Evolutionary conservation across 1,140 invertebrate species (phyloP), one percentile per base, ranked within the genome.

Genomic region (Saccostrea cuccullata): DNA sequence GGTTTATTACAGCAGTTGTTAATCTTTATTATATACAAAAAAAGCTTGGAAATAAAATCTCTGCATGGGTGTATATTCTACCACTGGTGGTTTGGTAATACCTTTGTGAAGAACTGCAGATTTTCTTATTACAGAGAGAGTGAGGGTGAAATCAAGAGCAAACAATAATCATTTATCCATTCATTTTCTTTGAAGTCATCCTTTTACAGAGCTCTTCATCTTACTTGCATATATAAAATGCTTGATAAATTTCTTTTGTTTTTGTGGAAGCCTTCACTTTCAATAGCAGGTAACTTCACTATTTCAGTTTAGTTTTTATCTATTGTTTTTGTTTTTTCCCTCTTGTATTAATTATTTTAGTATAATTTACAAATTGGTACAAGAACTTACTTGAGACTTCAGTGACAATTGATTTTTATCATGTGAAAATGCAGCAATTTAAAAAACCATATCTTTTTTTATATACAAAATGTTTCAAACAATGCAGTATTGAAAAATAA

Each of bases 401-500:
- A 30, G 30, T 77, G 67, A 23, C 58, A 17, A 64, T 64, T 17
- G 26, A 77, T 77, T 11, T 15, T 36, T 20, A 20, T 15, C 13
- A 77, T 36, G 30, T 77, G 23, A 30, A 77, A 77, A 64, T 64
- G n/a, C 26, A 2, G 23, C 70, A 36, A 77, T 12, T 77, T 23
- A 30, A 30, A 77, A 77, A 64, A 17, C 58, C 17, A 20, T 64
- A 20, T 30, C 26, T 8, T 23, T 77, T 77, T 77, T 77, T 77
- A 77, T 30, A 36, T 30, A 30, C 30, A 26, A 23, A 26, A 15
- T 77, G 70, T 77, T 77, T 26, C 70, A 77, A 77, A 77, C 70
- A 77, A 77, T 77, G 70, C 70, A 77, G 70, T 77, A 77, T 77
- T 77, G 70, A 77, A 77, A 36, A 36, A 77, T 77, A 77, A 77